Evolutionary conservation across 2,888 invertebrate species (phyloP).

Genomic region (Aromia moschata): DNA sequence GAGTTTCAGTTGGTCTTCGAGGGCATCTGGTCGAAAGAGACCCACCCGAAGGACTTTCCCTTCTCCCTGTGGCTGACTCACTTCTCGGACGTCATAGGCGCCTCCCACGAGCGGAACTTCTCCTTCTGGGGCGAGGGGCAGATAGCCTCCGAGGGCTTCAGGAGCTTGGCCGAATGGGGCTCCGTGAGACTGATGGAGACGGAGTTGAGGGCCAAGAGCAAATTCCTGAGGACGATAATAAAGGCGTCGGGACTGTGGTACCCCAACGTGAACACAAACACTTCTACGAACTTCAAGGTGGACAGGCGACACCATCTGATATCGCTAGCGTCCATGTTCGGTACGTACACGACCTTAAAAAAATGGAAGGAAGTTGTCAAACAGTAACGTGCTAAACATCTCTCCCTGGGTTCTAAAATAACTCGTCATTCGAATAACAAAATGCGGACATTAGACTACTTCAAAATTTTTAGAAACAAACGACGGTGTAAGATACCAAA

Average conservation of each 20-base stretch:
- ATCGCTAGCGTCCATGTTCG: slow-evolving; percentile 88
- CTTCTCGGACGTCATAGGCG: slow-evolving; percentile 97
- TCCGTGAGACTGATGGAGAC: slow-evolving; percentile 88
- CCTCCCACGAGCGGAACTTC: slow-evolving; percentile 88
- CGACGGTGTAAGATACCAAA: too few species aligned
- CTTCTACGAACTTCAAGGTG: slow-evolving; percentile 82
- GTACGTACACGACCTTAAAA: slow-evolving; percentile 62
- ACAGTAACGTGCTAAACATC: too few species aligned
- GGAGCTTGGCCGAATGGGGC: slow-evolving; percentile 86
- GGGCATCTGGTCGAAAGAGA: slow-evolving; percentile 94
- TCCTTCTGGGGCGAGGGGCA: slow-evolving; percentile 93
- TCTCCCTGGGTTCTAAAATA: too few species aligned
- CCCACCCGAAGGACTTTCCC: slow-evolving; percentile 97
- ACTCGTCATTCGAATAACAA: too few species aligned
- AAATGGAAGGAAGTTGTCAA: too few species aligned
- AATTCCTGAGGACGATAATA: slow-evolving; percentile 81
- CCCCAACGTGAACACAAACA: slow-evolving; percentile 86
- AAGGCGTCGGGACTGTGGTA: slow-evolving; percentile 92
- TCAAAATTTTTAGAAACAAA: too few species aligned
- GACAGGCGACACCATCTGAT: slow-evolving; percentile 87
- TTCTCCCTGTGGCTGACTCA: slow-evolving; percentile 89
- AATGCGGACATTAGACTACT: too few species aligned
- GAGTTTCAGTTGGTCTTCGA: slow-evolving; percentile 81
- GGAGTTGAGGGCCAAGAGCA: slow-evolving; percentile 85
- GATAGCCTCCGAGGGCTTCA: slow-evolving; percentile 88